These are phyloP conservation scores for Andrena camellia DNA, from an alignment of 2,888 invertebrate species.

Conservation along the genomic window DNA sequence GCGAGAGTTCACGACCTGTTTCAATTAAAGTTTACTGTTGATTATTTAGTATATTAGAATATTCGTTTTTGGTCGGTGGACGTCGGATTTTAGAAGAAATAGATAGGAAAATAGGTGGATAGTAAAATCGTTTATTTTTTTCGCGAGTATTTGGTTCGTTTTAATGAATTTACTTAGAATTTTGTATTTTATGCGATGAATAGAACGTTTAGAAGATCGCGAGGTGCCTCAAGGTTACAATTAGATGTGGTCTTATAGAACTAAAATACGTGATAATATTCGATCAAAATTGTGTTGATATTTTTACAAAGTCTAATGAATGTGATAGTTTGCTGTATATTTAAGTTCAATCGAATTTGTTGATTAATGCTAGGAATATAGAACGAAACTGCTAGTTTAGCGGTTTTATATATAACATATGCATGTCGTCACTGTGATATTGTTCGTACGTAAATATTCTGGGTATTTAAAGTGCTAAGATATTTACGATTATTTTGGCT, in stretches of 20 bases:
- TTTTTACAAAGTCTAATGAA: constrained; percentile 30
- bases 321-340: constrained; percentile 13
- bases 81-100: neutral
- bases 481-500: constrained; percentile 18
- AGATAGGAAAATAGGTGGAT: neutral
- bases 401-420: constrained; percentile 49
- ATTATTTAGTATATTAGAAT: constrained; percentile 7
- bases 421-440: constrained; percentile 73
- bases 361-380: constrained; percentile 25
- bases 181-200: neutral
- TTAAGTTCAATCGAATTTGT: constrained; percentile 41
- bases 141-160: neutral
- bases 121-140: neutral
- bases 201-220: neutral
- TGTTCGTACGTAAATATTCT: constrained; percentile 62
- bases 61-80: constrained; percentile 21
- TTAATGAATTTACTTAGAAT: neutral
- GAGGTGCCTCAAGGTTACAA: constrained; percentile 18
- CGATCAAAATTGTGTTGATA: constrained; percentile 23
- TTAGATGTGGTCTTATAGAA: neutral
- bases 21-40: constrained; percentile 19
- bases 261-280: neutral
- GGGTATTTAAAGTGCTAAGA: constrained; percentile 25
- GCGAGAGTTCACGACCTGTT: constrained; percentile 5
- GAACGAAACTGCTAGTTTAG: constrained; percentile 21